phyloP scores from a whole-genome alignment of 2,113 vertebrate species.

The Microtus ochrogaster region DNA sequence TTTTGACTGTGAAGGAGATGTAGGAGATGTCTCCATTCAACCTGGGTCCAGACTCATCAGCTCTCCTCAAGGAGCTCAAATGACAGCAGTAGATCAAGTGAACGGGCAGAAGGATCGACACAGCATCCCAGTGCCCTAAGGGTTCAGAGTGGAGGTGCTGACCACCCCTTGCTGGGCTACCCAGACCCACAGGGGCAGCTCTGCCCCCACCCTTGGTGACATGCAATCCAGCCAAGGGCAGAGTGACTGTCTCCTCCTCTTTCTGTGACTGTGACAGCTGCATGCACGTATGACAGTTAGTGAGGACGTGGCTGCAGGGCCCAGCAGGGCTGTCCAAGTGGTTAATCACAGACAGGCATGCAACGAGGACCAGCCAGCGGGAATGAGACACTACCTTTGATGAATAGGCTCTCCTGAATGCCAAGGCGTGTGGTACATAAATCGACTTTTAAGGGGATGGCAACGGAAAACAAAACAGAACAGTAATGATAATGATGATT shows the following conservation, averaged over 20 bases:
- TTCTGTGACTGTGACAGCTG: slow-evolving; percentile 59
- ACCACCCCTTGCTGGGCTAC: neutral
- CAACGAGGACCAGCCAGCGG: slow-evolving; percentile 83
- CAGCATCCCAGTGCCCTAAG: neutral
- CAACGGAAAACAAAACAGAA: slow-evolving; percentile 85
- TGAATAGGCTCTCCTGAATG: slow-evolving; percentile 97
- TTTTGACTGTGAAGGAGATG: neutral
- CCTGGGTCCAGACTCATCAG: neutral
- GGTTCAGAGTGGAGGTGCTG: neutral
- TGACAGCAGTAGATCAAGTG: neutral
- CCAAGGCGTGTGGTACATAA: slow-evolving; percentile 97
- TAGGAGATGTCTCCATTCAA: neutral
- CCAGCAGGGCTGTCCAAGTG: slow-evolving; percentile 55
- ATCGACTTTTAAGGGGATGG: slow-evolving; percentile 93
- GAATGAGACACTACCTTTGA: slow-evolving; percentile 96
- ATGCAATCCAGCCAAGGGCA: slow-evolving; percentile 75
- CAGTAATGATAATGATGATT: slow-evolving; percentile 79
- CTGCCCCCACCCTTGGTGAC: slow-evolving; percentile 29
- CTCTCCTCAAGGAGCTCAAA: neutral
- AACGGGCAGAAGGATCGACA: neutral
- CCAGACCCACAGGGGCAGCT: neutral
- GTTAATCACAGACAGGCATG: slow-evolving; percentile 89
- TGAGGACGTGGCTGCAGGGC: slow-evolving; percentile 72
- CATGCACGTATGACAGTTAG: slow-evolving; percentile 84
- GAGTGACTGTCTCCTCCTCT: neutral